Conservation (phyloP, 2,797 vertebrate species). For the Falco naumanni region DNA sequence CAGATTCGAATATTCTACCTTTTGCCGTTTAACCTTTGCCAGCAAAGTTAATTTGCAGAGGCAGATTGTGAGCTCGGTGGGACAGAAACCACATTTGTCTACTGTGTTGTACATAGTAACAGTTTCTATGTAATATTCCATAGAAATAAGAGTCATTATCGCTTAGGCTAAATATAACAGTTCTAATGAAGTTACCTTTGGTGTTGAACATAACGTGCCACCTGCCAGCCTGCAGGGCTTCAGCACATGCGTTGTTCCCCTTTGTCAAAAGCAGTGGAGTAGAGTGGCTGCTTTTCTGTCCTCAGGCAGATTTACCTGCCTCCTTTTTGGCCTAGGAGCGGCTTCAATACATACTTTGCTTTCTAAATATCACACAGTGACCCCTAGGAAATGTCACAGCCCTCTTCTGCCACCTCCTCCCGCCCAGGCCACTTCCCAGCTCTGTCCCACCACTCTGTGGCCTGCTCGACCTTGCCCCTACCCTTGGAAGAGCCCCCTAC, state of each 20-base stretch:
- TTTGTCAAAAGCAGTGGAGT: background rate
- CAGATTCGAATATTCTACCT: conserved; percentile 5
- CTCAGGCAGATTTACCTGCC: background rate
- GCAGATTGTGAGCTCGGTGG: conserved; percentile 47
- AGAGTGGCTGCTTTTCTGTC: background rate
- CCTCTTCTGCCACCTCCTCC: background rate
- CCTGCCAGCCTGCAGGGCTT: background rate
- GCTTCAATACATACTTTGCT: background rate
- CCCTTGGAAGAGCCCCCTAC: background rate
- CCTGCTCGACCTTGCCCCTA: background rate
- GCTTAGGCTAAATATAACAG: conserved; percentile 53
- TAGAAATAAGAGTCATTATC: conserved; percentile 47
- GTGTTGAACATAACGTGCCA: conserved; percentile 13
- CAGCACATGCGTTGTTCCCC: background rate
- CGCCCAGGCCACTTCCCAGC: background rate
- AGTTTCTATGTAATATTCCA: conserved; percentile 64
- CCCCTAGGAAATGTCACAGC: background rate
- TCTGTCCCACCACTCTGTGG: background rate
- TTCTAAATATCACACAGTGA: background rate
- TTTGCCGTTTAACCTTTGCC: conserved; percentile 36
- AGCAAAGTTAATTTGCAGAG: conserved; percentile 45
- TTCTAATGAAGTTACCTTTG: conserved; percentile 57
- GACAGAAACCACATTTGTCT: conserved; percentile 54
- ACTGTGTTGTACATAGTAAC: conserved; percentile 55
- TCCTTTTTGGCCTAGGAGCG: background rate